Evolutionary conservation across 1,140 invertebrate species (phyloP).

Genomic region (Calephelis nemesis): DNA sequence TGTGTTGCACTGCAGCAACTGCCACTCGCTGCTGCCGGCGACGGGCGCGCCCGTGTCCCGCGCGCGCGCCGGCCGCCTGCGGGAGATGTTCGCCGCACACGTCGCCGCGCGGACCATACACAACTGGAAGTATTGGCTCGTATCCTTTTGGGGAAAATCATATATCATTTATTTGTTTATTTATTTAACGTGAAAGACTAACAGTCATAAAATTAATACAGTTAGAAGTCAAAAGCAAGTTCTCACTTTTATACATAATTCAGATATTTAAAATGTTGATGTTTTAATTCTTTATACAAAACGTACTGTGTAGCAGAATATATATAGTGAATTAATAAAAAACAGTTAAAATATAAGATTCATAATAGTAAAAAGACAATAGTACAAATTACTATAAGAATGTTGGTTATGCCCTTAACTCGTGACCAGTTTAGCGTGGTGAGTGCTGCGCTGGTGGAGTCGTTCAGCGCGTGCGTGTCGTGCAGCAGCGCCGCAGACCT

Average conservation of each 20-base stretch:
- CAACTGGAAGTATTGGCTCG: slow-evolving; percentile 99
- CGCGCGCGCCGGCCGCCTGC: slow-evolving; percentile 93
- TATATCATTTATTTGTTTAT: no score
- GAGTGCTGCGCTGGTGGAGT: slow-evolving; percentile 89
- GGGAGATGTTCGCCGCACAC: slow-evolving; percentile 96
- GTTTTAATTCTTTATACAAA: no score
- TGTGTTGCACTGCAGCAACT: slow-evolving; percentile 83
- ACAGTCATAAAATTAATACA: no score
- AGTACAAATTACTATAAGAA: no score
- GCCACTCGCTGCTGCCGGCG: slow-evolving; percentile 95
- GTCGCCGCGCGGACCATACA: slow-evolving; percentile 90
- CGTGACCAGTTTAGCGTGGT: slow-evolving; percentile 92
- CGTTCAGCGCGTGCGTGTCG: slow-evolving; percentile 94
- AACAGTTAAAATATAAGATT: no score
- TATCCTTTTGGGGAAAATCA: slow-evolving; percentile 79
- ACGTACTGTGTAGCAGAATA: no score
- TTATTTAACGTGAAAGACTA: no score
- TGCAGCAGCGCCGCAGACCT: slow-evolving; percentile 95
- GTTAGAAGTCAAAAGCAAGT: no score
- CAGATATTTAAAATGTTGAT: no score
- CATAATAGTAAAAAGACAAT: no score
- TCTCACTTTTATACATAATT: no score
- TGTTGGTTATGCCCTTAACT: slow-evolving; percentile 36
- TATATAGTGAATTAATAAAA: no score
- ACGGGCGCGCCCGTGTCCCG: slow-evolving; percentile 96